A percentile compares a stretch with the other conserved stretches of the same genome.
Conservation (phyloP, 2,797 vertebrate species). For the Pseudopleuronectes americanus region DNA sequence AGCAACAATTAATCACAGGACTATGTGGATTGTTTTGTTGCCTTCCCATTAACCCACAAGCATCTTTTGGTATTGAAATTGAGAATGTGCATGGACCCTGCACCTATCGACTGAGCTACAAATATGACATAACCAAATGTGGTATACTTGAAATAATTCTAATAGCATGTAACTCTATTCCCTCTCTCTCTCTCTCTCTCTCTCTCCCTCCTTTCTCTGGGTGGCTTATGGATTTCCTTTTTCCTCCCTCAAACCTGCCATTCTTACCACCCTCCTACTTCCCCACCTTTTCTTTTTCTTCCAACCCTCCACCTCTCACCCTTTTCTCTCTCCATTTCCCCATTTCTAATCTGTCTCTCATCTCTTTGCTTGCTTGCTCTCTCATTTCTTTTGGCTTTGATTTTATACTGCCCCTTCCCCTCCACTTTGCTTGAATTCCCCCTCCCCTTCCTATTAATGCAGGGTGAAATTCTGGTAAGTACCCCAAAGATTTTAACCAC, state of each 20-base stretch:
- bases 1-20: slow-evolving; percentile 60
- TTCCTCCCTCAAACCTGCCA: slow-evolving; percentile 29
- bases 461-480: slow-evolving; percentile 99
- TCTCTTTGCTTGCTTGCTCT: slow-evolving; percentile 57
- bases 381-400: slow-evolving; percentile 61
- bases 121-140: slow-evolving; percentile 83
- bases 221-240: slow-evolving; percentile 55
- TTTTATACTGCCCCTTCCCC: slow-evolving; percentile 63
- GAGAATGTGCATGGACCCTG: slow-evolving; percentile 76
- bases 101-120: slow-evolving; percentile 64
- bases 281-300: slow-evolving; percentile 3
- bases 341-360: slow-evolving; percentile 40
- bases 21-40: slow-evolving; percentile 60
- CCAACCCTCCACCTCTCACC: slow-evolving; percentile 49
- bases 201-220: slow-evolving; percentile 30
- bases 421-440: slow-evolving; percentile 57
- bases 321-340: slow-evolving; percentile 54
- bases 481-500: slow-evolving; percentile 80
- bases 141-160: slow-evolving; percentile 86
- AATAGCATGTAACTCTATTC: slow-evolving; percentile 95
- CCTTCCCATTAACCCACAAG: slow-evolving; percentile 65
- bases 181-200: slow-evolving; percentile 73
- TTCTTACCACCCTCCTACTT: neutral
- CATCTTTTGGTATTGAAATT: slow-evolving; percentile 64
- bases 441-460: slow-evolving; percentile 68